Evolutionary conservation across 2,113 vertebrate species (phyloP).

Genomic region (Sapajus apella): DNA sequence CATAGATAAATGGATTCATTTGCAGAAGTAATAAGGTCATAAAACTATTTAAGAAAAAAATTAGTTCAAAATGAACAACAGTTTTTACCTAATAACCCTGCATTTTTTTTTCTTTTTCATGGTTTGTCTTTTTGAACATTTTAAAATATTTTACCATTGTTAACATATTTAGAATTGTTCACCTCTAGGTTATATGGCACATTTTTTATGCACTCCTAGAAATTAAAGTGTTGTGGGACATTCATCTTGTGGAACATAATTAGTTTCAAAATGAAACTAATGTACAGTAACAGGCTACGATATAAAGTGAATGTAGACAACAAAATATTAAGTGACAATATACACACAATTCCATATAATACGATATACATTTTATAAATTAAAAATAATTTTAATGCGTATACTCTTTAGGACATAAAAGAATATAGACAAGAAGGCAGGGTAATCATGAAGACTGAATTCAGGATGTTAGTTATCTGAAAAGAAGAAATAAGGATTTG

Average conservation of each 20-base stretch:
- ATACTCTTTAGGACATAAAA: neutral
- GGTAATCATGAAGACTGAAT: neutral
- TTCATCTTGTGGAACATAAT: neutral
- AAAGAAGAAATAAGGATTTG: neutral
- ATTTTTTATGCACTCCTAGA: neutral
- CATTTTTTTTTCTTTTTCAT: neutral
- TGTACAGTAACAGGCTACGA: neutral
- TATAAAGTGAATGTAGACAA: neutral
- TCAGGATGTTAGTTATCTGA: neutral
- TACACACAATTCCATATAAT: neutral
- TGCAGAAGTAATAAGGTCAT: neutral
- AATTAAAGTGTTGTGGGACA: neutral
- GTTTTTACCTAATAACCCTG: neutral
- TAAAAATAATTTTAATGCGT: neutral
- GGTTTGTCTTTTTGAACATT: neutral
- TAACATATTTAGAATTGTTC: neutral
- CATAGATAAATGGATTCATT: neutral
- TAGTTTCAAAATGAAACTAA: neutral
- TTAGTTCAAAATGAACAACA: neutral
- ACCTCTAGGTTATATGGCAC: neutral
- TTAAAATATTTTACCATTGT: neutral
- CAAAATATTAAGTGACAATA: neutral
- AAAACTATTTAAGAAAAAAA: neutral
- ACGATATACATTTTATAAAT: neutral
- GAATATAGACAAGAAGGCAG: neutral